Base-by-base conservation (phyloP, 2,797 vertebrate species). In the Myotis daubentonii region DNA sequence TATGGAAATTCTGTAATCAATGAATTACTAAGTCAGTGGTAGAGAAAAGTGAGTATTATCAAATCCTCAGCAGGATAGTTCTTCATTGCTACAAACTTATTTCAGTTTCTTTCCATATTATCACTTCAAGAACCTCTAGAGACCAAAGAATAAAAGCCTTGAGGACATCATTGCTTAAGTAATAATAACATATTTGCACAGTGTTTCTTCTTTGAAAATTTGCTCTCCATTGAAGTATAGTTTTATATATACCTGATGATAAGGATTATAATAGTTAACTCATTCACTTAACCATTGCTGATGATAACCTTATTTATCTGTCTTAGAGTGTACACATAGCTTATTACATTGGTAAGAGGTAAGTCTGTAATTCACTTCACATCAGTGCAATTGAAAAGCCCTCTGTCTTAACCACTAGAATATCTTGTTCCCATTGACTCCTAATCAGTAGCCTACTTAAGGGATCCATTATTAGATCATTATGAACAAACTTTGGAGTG, bases 191-290 rank as follows among this genome's bases (percentile, higher is more conserved):
- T 66, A 72, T 30, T 57, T 79, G 20, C 75, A 15, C 6, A 94
- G 11, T 30, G 5, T 75, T 92, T 87, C 13, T 83, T 82, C 72
- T 92, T 71, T 94, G 78, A 92, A 89, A 80, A 76, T 53, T 49
- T 81, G 33, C 12, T 85, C 11, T 51, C 22, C 2, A 12, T 66
- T 88, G 65, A 65, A 23, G 38, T 60, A n/a, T 79, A 55, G 53
- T 53, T 47, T 41, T 57, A 71, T 55, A 16, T 57, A 28, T 49
- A 86, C 13, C 22, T 51, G n/a, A 87, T 22, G 8, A 87, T 2
- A 20, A 70, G 5, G 25, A 71, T 16, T 84, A 9, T 86, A 60
- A 81, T 44, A 38, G 44, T 28, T 71, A 78, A 47, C 25, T 25
- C 41, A 60, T 86, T 76, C 19, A 36, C 17, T 86, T 57, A 76